Evolutionary conservation across 2,797 vertebrate genomes (phyloP).

Genomic region (Ataeniobius toweri): DNA sequence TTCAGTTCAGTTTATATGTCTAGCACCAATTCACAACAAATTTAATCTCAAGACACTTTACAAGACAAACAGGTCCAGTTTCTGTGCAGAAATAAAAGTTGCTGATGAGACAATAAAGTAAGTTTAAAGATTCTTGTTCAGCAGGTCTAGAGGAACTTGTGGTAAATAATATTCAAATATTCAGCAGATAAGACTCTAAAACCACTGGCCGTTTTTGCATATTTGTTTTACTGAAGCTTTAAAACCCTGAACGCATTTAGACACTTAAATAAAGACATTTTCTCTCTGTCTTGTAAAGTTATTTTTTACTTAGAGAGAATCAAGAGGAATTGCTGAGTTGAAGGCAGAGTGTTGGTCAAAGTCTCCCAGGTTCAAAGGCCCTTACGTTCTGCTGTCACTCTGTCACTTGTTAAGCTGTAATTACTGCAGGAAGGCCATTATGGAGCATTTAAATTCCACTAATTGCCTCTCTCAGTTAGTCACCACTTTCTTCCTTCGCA

Average conservation of each 20-base stretch:
- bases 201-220: not conserved
- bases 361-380: slow-evolving; percentile 79
- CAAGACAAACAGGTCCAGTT: not conserved
- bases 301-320: slow-evolving; percentile 17
- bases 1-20: no score
- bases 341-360: slow-evolving; percentile 73
- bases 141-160: not conserved
- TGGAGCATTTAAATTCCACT: slow-evolving; percentile 80
- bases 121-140: not conserved
- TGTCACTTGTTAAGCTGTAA: slow-evolving; percentile 84
- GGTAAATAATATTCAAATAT: not conserved
- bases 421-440: slow-evolving; percentile 78
- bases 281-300: slow-evolving; percentile 12
- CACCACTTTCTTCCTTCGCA: slow-evolving; percentile 53
- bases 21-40: not conserved
- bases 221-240: slow-evolving; percentile 4
- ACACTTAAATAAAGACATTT: slow-evolving; percentile 5
- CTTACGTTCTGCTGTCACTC: slow-evolving; percentile 48
- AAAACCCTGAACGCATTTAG: slow-evolving; percentile 14
- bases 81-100: not conserved
- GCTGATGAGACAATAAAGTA: not conserved
- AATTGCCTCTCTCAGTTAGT: slow-evolving; percentile 68
- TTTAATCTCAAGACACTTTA: not conserved
- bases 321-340: slow-evolving; percentile 18
- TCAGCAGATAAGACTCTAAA: not conserved